Evolutionary conservation across 2,888 invertebrate species (phyloP).

Genomic region (Tanytarsus gracilentus): DNA sequence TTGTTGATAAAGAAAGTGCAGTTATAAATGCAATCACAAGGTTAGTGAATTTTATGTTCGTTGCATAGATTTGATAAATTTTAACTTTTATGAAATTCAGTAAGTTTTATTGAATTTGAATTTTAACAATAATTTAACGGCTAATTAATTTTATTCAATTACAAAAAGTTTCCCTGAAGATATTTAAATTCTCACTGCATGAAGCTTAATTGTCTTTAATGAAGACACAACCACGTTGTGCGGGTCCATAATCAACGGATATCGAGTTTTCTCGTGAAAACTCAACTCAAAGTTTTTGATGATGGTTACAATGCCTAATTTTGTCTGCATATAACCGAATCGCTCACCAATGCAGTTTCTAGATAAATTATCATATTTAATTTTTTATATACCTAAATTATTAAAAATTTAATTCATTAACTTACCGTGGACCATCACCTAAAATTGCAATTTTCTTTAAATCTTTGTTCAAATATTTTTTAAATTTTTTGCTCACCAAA

Average conservation of each 20-base stretch:
- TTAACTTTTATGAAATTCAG: too few species aligned
- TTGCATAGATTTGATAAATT: too few species aligned
- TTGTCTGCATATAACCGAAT: slow-evolving; percentile 38
- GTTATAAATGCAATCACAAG: too few species aligned
- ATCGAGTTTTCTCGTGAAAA: not conserved
- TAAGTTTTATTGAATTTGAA: too few species aligned
- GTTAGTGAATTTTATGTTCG: too few species aligned
- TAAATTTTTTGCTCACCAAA: slow-evolving; percentile 19
- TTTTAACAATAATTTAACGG: too few species aligned
- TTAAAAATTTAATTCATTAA: too few species aligned
- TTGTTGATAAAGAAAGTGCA: too few species aligned
- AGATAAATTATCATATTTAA: slow-evolving; percentile 38
- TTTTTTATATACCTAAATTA: too few species aligned
- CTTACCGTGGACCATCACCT: not conserved
- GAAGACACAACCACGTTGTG: not conserved
- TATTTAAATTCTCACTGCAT: not conserved
- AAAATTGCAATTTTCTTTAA: not conserved
- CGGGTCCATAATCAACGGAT: not conserved
- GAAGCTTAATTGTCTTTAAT: not conserved
- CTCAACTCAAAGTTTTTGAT: slow-evolving; percentile 39
- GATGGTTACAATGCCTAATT: slow-evolving; percentile 38
- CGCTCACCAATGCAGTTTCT: slow-evolving; percentile 41
- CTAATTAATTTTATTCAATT: too few species aligned
- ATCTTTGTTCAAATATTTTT: not conserved
- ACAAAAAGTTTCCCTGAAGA: too few species aligned